These are phyloP conservation scores for Bujurquina vittata DNA, from an alignment of 2,113 vertebrate species.

Conservation along the genomic window DNA sequence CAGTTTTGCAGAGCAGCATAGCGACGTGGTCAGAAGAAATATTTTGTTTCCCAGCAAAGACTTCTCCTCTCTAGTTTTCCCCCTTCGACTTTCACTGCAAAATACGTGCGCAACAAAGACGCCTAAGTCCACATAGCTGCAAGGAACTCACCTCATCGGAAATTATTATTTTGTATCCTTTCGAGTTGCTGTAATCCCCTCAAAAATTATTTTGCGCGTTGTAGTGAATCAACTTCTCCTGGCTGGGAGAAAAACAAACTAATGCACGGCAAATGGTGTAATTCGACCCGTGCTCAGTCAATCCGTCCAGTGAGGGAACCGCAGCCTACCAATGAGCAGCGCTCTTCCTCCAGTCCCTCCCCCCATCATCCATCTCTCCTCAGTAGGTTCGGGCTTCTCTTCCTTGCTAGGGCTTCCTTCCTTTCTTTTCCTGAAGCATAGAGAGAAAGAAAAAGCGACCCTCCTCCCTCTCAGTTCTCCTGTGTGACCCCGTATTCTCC, in stretches of 20 bases:
- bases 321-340: conserved; percentile 77
- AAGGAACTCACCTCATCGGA: conserved; percentile 82
- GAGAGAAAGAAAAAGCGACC: conserved; percentile 55
- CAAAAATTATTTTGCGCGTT: conserved; percentile 41
- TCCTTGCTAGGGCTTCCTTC: conserved; percentile 70
- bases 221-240: conserved; percentile 72
- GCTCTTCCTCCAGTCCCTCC: conserved; percentile 79
- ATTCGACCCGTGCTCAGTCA: conserved; percentile 87
- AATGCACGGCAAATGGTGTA: conserved; percentile 86
- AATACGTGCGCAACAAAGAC: conserved; percentile 47
- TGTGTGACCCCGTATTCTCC: conserved; percentile 70
- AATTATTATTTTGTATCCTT: conserved; percentile 63
- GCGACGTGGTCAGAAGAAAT: conserved; percentile 45
- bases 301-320: conserved; percentile 76
- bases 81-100: conserved; percentile 52
- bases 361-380: conserved; percentile 65
- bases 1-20: conserved; percentile 52
- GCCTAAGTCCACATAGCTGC: conserved; percentile 29
- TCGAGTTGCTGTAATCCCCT: conserved; percentile 56
- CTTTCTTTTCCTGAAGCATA: conserved; percentile 69
- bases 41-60: conserved; percentile 45
- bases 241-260: conserved; percentile 85
- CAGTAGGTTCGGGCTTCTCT: conserved; percentile 70
- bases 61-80: conserved; percentile 51
- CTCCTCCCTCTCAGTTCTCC: conserved; percentile 38